phyloP scores from a whole-genome alignment of 2,113 vertebrate species.

The Peromyscus maniculatus region DNA sequence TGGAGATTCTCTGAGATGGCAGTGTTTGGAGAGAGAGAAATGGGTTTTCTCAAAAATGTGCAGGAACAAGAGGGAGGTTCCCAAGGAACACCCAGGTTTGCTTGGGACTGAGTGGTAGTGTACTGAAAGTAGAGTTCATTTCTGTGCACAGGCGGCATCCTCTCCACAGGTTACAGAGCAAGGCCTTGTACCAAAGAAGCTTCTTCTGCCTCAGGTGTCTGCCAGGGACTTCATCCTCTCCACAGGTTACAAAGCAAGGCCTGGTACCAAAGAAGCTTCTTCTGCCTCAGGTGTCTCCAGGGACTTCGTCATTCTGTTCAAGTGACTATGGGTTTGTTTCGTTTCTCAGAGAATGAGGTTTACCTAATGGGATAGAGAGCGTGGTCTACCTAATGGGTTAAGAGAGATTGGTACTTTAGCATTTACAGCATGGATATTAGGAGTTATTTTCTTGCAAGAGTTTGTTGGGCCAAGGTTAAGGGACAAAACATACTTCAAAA shows the following conservation, averaged over 20 bases:
- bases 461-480: neutral
- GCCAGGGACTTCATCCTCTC: fast-evolving
- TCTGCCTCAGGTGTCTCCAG: neutral
- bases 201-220: neutral
- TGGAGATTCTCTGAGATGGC: neutral
- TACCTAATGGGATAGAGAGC: neutral
- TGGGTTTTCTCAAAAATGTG: neutral
- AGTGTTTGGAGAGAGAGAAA: neutral
- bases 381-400: neutral
- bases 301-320: neutral
- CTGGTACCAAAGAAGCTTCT: neutral
- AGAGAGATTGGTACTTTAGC: neutral
- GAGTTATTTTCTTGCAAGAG: neutral
- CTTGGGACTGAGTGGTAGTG: neutral
- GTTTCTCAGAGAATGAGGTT: neutral
- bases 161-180: neutral
- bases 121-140: neutral
- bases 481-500: neutral
- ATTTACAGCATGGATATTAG: neutral
- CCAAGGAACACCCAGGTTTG: neutral
- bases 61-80: neutral
- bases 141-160: neutral
- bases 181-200: neutral
- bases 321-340: neutral
- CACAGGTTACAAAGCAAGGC: neutral